Evolutionary conservation across 2,113 vertebrate species (phyloP), one percentile per base, ranked within the genome.

Genomic region (Crocuta crocuta): DNA sequence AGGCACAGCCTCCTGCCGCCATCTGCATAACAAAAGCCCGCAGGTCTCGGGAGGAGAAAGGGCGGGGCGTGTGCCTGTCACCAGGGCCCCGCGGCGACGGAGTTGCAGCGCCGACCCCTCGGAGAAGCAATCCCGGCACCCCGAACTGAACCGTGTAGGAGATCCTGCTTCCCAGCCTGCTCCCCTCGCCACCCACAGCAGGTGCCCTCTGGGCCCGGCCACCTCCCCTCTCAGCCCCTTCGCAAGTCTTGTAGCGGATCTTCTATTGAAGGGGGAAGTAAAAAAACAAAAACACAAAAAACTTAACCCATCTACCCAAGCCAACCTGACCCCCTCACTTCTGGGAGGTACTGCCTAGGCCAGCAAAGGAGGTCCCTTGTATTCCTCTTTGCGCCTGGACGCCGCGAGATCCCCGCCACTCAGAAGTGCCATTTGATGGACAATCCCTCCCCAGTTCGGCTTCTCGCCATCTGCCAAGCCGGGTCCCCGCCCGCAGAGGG

Each of bases 1-100:
- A 73, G 96, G 74, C 98, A 61, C 89, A 92, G 96, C 83, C 98
- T 97, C 95, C 97, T 0, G 79, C 97, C 97, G 74, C 97, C 98
- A 99, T 99, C 99, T 99, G 98, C 99, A 99, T 99, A 99, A 99
- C 99, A 99, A 99, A 99, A 98, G 99, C 97, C 97, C 95, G 98
- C 98, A 91, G 98, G 98, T 96, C 95, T 58, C 0, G 84, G 96
- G 96, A 95, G 95, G 97, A 91, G 92, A 88, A 90, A 96, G 97
- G 96, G 98, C n/a, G 26, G 98, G 94, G 71, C 97, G 10, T 88
- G 93, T 70, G 93, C 95, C 93, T 45, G 94, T 97, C 97, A 93
- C 95, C 28, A 0, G 31, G 71, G 85, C 95, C 92, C 55, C 26
- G 43, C 2, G 61, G 95, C 76, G 28, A 76, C 65, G 0, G 94